Percentiles rank a stretch among this genome's conserved stretches.
Conservation (phyloP, 2,113 vertebrate species). For the Carassius auratus region DNA sequence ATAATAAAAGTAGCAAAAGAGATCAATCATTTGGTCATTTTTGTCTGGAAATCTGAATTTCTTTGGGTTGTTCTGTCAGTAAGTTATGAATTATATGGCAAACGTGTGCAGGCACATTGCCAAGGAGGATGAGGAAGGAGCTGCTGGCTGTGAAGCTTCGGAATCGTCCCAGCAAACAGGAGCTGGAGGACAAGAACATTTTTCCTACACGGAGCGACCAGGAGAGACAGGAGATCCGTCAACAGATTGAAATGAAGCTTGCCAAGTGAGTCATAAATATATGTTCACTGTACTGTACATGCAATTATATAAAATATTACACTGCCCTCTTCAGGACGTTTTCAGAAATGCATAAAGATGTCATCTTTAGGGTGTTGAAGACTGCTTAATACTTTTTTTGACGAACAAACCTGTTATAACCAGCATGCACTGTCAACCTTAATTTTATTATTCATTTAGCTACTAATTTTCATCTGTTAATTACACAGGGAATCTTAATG, state of each 20-base stretch:
- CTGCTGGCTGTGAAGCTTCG: slow-evolving; percentile 91
- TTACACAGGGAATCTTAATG: too few relatives aligned
- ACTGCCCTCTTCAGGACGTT: slow-evolving; percentile 25
- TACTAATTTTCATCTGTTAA: not conserved
- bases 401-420: not conserved
- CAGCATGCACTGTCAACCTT: not conserved
- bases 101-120: slow-evolving; percentile 85
- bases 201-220: slow-evolving; percentile 92
- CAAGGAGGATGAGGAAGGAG: slow-evolving; percentile 95
- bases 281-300: not conserved
- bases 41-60: too few relatives aligned
- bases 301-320: not conserved
- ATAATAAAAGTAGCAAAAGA: not conserved
- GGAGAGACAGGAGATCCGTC: slow-evolving; percentile 94
- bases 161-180: slow-evolving; percentile 95
- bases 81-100: not conserved
- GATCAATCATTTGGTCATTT: too few relatives aligned
- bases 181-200: slow-evolving; percentile 94
- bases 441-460: too few relatives aligned
- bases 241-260: slow-evolving; percentile 98
- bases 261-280: slow-evolving; percentile 84
- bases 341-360: not conserved
- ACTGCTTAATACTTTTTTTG: not conserved
- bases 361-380: not conserved
- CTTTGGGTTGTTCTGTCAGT: too few relatives aligned